Evolutionary conservation across 2,797 vertebrate species (phyloP), one percentile per base, ranked within the genome.

Genomic region (Coreius guichenoti): DNA sequence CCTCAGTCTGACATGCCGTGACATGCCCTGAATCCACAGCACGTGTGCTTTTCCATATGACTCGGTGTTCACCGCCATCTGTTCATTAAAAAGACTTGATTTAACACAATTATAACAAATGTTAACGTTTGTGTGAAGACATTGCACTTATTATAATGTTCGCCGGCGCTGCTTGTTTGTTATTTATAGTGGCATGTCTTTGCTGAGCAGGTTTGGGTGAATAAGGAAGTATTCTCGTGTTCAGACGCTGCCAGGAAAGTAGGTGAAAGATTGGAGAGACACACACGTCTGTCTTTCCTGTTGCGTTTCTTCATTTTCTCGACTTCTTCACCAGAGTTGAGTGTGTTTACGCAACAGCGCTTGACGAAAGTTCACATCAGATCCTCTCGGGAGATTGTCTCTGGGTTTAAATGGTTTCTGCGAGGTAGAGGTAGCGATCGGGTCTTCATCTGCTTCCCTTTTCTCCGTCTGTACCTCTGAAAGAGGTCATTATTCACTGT

Each of bases 61-160:
- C n/a, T 61, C n/a, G 0, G 5, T 5, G 26, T 12, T 26, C 11
- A 61, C 12, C 47, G 47, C 9, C 3, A 0, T n/a, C n/a, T 58
- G 56, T 5, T 14, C 5, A 14, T 63, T 6, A 13, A 0, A 6
- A 26, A 2, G 0, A 26, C 2, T 14, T 0, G 12, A 7, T 7
- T 13, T 16, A 16, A 29, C 26, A 29, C 58, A 5, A 2, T 2
- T 61, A 14, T 2, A 61, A 2, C n/a, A 26, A 26, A 45, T 12
- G 11, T 12, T 45, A 12, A 5, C 0, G 58, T 29, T 6, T 63
- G 58, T 14, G 13, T 63, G 58, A 7, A 7, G n/a, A 12, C 6
- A 0, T 58, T 5, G n/a, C 45, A 11, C 43, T 19, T 4, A 14
- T 17, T 21, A 5, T 19, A 6, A 14, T 70, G n/a, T 21, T 39